Percentiles rank a stretch among this genome's conserved stretches.
Conservation (phyloP, 2,797 vertebrate genomes). For the Takifugu rubripes region DNA sequence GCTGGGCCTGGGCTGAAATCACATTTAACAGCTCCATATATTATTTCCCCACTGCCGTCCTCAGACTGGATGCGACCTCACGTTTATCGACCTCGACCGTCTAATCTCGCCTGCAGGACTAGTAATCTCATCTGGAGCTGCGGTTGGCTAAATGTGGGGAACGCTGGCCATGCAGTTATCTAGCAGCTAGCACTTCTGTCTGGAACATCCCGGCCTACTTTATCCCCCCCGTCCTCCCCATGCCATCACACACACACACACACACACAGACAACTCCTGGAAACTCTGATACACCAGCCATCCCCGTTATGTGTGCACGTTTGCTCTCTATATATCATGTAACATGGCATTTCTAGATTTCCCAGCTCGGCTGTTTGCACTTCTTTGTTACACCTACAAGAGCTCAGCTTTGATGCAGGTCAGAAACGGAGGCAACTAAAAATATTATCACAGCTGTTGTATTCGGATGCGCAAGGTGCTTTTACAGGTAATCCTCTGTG, state of each 20-base stretch:
- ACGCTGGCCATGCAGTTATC: slow-evolving; percentile 78
- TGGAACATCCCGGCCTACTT: slow-evolving; percentile 86
- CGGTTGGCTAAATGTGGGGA: slow-evolving; percentile 77
- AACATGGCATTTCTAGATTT: slow-evolving; percentile 44
- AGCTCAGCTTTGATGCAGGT: slow-evolving; percentile 1
- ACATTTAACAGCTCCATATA: slow-evolving; percentile 19
- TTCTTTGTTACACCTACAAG: slow-evolving; percentile 16
- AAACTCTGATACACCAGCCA: slow-evolving; percentile 66
- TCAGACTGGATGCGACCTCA: slow-evolving; percentile 19
- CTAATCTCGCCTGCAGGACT: slow-evolving; percentile 67
- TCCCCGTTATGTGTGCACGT: slow-evolving; percentile 43
- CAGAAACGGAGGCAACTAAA: slow-evolving; percentile 14
- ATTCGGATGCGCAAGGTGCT: background rate
- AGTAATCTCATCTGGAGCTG: slow-evolving; percentile 78
- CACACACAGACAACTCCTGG: slow-evolving; percentile 36
- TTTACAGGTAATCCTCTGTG: slow-evolving; percentile 6
- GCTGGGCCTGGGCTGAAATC: background rate
- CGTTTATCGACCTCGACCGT: slow-evolving; percentile 33
- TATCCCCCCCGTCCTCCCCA: slow-evolving; percentile 50
- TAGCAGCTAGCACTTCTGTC: slow-evolving; percentile 71
- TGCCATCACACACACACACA: slow-evolving; percentile 28
- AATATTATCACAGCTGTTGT: slow-evolving; percentile 8
- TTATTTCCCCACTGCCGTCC: slow-evolving; percentile 35
- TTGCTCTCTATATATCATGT: slow-evolving; percentile 53
- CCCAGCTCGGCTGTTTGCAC: slow-evolving; percentile 8